A percentile compares a stretch with the other conserved stretches of the same genome.
Conservation (phyloP, 37 sponge, comb jelly and placozoan species). For the Aplysina aerophoba region DNA sequence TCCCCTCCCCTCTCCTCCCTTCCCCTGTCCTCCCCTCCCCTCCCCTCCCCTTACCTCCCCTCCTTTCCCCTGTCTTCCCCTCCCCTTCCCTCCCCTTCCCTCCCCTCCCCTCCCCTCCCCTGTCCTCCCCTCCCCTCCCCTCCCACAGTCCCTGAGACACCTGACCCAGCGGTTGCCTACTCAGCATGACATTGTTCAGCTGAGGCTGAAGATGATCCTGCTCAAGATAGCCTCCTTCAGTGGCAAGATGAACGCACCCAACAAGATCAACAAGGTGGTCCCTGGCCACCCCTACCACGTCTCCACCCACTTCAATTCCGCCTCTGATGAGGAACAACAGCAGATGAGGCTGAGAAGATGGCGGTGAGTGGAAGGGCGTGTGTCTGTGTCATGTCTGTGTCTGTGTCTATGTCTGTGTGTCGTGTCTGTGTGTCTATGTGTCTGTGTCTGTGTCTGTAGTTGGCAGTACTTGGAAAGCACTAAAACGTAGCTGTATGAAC, state of each 20-base stretch:
- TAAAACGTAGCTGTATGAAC: background rate
- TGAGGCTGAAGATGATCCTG: too few relatives aligned
- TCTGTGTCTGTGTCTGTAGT: background rate
- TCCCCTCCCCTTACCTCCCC: too few relatives aligned
- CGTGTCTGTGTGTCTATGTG: background rate
- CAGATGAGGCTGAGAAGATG: slow-evolving; percentile 66
- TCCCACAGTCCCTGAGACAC: slow-evolving; percentile 29
- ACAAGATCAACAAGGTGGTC: slow-evolving; percentile 89
- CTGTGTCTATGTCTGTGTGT: slow-evolving; percentile 43
- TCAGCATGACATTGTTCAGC: background rate
- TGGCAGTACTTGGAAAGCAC: background rate
- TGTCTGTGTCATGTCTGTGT: slow-evolving; percentile 54
- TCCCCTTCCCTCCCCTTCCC: background rate
- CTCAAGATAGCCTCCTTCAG: slow-evolving; percentile 91
- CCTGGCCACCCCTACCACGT: slow-evolving; percentile 66
- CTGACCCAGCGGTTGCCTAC: background rate
- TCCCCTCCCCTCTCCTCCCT: too few relatives aligned
- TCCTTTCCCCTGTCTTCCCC: too few relatives aligned
- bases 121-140: slow-evolving; percentile 7
- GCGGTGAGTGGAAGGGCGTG: slow-evolving; percentile 63
- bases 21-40: too few relatives aligned
- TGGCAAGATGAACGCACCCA: slow-evolving; percentile 99
- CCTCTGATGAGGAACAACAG: slow-evolving; percentile 65
- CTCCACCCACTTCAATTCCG: slow-evolving; percentile 20
- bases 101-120: background rate